Evolutionary conservation across 2,888 invertebrate genomes (phyloP), one percentile per base, ranked within the genome.

Genomic region (Bugulina stolonifera): DNA sequence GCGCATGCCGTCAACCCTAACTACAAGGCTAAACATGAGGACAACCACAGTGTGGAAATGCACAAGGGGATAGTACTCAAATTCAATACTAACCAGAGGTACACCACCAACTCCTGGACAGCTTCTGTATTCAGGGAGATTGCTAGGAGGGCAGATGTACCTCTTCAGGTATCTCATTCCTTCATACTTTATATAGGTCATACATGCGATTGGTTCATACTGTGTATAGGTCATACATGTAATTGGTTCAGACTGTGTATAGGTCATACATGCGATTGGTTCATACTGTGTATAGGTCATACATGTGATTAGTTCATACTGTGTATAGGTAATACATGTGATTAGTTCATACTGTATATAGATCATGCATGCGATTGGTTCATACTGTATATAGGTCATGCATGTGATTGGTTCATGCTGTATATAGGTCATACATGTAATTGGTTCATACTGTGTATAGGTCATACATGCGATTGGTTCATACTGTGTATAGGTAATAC

Each of bases 1-100:
- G 85, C 85, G 22, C 86, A 86, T 76, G 86, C 81, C 0, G 73
- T 84, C 14, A 87, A 87, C 78, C 87, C 87, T 0, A 87, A 87
- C 77, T 87, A 85, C 76, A 74, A 80, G 80, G 84, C 84, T 22
- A 84, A 84, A 72, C 85, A 85, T 77, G 84, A 85, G 73, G 76
- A 78, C 14, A 80, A 82, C 69, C 85, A 85, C 74, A 78, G 80
- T 71, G 82, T 83, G 71, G 77, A 74, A 0, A 76, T 85, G 32
- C 81, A 83, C 73, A 81, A 82, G 81, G 84, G 84, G 25, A 79
- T 82, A 69, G 83, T 82, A 35, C 71, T 84, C 25, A 85, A 85
- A 77, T 81, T 85, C 75, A 87, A 87, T 75, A 79, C 84, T 72
- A 87, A 87, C 76, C 86, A 87, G 78, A 78, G 85, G 0, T 87